phyloP scores from a whole-genome alignment of 2,113 vertebrate genomes.

The Ancistrus triradiatus region DNA sequence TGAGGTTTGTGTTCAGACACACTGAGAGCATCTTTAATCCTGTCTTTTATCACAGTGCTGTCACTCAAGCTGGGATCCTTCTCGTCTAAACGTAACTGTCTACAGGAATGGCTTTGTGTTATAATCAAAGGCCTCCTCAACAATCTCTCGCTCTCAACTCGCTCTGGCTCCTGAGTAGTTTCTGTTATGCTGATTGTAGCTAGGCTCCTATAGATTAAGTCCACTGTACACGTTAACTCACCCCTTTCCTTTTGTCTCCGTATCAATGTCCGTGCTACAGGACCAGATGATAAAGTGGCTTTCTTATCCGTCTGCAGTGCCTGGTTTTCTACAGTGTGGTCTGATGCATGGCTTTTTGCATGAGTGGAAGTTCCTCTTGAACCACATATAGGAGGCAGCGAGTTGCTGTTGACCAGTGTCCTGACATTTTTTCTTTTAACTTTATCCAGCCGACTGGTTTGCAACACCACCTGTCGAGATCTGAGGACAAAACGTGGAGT shows the following conservation, averaged over 20 bases:
- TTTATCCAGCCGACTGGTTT: slow-evolving; percentile 5
- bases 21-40: slow-evolving; percentile 27
- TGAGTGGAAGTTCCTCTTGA: slow-evolving; percentile 19
- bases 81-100: slow-evolving; percentile 27
- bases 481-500: slow-evolving; percentile 14
- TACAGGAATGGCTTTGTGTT: slow-evolving; percentile 1
- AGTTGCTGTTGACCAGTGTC: slow-evolving; percentile 3
- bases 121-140: slow-evolving; percentile 5
- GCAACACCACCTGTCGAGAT: slow-evolving; percentile 22
- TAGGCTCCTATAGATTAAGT: slow-evolving; percentile 22
- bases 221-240: slow-evolving; percentile 11
- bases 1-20: slow-evolving; percentile 2
- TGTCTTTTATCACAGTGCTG: slow-evolving; percentile 27
- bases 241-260: slow-evolving; percentile 31
- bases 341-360: slow-evolving; percentile 20
- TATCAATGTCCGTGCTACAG: slow-evolving; percentile 22
- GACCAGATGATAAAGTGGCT: slow-evolving; percentile 23
- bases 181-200: slow-evolving; percentile 11
- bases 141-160: neutral
- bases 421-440: slow-evolving; percentile 3
- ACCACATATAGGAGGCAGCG: slow-evolving; percentile 57
- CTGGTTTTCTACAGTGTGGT: neutral
- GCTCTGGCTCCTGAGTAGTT: neutral
- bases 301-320: slow-evolving; percentile 29
- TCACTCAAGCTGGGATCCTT: slow-evolving; percentile 29